Base-by-base conservation (phyloP, 2,113 vertebrate species). In the Cyphomyrus plagiostoma region DNA sequence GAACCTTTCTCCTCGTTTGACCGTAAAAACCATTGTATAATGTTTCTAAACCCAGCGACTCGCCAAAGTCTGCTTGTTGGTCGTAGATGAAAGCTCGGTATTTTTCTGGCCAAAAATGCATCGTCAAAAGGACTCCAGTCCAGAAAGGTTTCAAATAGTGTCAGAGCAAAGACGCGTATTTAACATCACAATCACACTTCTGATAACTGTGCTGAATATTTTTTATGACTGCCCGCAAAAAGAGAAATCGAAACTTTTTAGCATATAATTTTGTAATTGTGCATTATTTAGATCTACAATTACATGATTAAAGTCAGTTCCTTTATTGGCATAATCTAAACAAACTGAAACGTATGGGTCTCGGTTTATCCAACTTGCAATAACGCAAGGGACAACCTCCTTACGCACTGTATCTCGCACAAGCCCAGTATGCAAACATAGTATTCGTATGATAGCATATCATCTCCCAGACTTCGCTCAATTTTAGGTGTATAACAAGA, bases 361-460 rank as follows among this genome's bases (percentile, higher is more conserved):
- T 42, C 35, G 39, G 19, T 82, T 82, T 82, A 21, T 82, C 77
- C 35, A 39, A 19, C 77, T 66, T 66, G n/a, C 77, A 45, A 82
- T 42, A 45, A 82, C 35, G 77, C 35, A 82, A 42, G 35, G 77
- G 77, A 21, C 39, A 19, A 35, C 77, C 77, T 82, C 19, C 77
- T 82, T 45, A 82, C 30, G 88, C 49, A 58, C 92, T 17, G 35
- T 88, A 89, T 21, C 35, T 82, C 77, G 19, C 77, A 39, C 35
- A 21, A 21, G 19, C 35, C 30, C 30, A 21, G 39, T 21, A 39
- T 45, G 77, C 39, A 82, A 82, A 82, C 77, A 82, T 9, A 82
- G 19, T 45, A 82, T 82, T 82, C 19, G 39, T 82, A 82, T 8
- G 2, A 82, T 23, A 45, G 10, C 10, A 70, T 70, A 82, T 82